Base-by-base conservation (phyloP, 2,113 vertebrate genomes). In the Caloenas nicobarica region DNA sequence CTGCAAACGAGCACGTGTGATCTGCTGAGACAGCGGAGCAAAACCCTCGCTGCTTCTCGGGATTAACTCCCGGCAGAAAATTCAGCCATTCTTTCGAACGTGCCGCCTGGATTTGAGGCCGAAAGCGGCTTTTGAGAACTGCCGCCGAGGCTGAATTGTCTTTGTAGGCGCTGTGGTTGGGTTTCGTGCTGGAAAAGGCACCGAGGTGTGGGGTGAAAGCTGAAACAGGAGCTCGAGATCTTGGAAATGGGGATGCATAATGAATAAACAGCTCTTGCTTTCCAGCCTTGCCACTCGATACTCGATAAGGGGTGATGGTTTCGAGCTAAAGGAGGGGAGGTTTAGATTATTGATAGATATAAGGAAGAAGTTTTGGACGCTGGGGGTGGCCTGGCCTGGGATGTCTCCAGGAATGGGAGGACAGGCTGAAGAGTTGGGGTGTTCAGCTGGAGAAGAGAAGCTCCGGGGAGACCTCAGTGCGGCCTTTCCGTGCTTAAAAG, bases 221-320 rank as follows among this genome's bases (percentile, higher is more conserved):
- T 54, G 88, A 83, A 93, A 86, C 8, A 10, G 7, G 83, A 95
- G 90, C 73, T 60, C 0, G n/a, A 73, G 58, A 24, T 73, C 46
- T 42, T 11, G 46, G 81, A 66, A 56, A 7, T 1, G 10, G 11
- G 86, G 68, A 21, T 95, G 77, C 94, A 96, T 95, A 78, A 96
- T 53, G 72, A 72, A 88, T 44, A 17, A 2, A 16, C 12, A 50
- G 88, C 68, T 85, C 72, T 88, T 48, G 8, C 31, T 76, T 87
- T 89, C 34, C 81, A n/a, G 58, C 31, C 6, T 58, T 14, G 90
- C 86, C 68, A 66, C 82, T 44, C 1, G 44, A 46, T 46, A 46
- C 44, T 46, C 44, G 44, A 46, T 46, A 46, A 19, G 44, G 44
- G 44, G 44, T 46, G 44, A 46, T 46, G 44, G 44, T 46, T 46